Conservation (phyloP, 1,140 invertebrate species). For the Amphibalanus amphitrite region DNA sequence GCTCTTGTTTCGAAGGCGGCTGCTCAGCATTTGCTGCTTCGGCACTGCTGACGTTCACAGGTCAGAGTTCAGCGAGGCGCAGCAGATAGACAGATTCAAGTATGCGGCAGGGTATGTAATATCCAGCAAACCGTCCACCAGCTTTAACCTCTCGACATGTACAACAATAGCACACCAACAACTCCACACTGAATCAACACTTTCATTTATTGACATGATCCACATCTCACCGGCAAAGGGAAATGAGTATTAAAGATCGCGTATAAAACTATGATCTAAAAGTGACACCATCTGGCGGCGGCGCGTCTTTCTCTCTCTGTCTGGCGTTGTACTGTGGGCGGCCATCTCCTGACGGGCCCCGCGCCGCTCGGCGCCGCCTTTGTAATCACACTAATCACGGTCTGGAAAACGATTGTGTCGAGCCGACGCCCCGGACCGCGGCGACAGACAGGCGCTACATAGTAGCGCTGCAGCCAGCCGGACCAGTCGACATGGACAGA, state of each 20-base stretch:
- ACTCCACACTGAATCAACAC: background rate
- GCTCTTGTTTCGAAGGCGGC: too few relatives aligned
- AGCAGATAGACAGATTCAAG: background rate
- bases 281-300: background rate
- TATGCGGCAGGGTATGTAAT: background rate
- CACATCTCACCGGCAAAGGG: background rate
- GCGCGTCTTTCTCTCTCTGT: background rate
- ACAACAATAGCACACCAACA: background rate
- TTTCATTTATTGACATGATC: conserved; percentile 4
- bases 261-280: conserved; percentile 6
- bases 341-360: too few relatives aligned
- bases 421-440: too few relatives aligned
- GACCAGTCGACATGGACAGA: too few relatives aligned
- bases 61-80: background rate
- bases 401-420: too few relatives aligned
- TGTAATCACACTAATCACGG: too few relatives aligned
- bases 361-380: too few relatives aligned
- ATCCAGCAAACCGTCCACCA: background rate
- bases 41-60: too few relatives aligned
- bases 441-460: too few relatives aligned
- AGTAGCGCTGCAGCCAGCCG: too few relatives aligned
- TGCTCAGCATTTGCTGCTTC: too few relatives aligned
- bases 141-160: background rate
- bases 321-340: background rate
- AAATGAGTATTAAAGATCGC: conserved; percentile 10